Evolutionary conservation across 2,888 invertebrate species (phyloP).

Genomic region (Catocala fraxini): DNA sequence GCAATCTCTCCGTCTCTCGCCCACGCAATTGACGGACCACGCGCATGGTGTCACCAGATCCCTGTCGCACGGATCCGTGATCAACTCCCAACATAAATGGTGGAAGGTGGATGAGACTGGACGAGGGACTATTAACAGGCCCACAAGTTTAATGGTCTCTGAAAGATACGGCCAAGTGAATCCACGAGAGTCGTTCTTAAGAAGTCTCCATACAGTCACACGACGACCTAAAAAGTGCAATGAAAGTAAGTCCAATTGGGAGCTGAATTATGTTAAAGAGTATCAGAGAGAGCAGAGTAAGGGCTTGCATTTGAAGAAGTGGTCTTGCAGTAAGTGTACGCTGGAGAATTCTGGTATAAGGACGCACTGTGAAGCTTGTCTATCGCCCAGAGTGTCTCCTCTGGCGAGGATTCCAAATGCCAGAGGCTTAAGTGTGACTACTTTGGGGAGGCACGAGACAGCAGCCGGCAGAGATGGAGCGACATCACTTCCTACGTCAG

Average conservation of each 20-base stretch:
- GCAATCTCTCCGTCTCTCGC: constrained; percentile 75
- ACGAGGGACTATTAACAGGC: constrained; percentile 80
- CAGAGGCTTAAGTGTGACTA: constrained; percentile 80
- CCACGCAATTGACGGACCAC: constrained; percentile 76
- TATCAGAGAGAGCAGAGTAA: constrained; percentile 81
- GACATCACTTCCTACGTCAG: constrained; percentile 80
- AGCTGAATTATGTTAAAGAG: constrained; percentile 81
- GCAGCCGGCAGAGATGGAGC: constrained; percentile 73
- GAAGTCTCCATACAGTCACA: constrained; percentile 81
- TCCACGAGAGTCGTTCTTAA: constrained; percentile 78
- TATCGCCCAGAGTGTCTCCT: constrained; percentile 88
- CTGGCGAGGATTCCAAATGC: constrained; percentile 76
- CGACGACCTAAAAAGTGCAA: constrained; percentile 80
- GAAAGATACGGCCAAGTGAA: constrained; percentile 79
- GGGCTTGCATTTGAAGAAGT: constrained; percentile 83
- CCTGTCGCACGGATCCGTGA: constrained; percentile 89
- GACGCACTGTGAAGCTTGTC: constrained; percentile 92
- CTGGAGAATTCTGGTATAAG: constrained; percentile 90
- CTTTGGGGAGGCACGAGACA: constrained; percentile 79
- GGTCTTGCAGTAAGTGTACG: constrained; percentile 93
- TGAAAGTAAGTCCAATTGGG: constrained; percentile 84
- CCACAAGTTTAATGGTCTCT: constrained; percentile 88
- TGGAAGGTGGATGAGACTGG: constrained; percentile 84
- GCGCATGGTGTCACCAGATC: constrained; percentile 88
- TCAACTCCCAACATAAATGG: constrained; percentile 83